Base-by-base conservation (phyloP, 2,113 vertebrate genomes). In the Atrichornis clamosus region DNA sequence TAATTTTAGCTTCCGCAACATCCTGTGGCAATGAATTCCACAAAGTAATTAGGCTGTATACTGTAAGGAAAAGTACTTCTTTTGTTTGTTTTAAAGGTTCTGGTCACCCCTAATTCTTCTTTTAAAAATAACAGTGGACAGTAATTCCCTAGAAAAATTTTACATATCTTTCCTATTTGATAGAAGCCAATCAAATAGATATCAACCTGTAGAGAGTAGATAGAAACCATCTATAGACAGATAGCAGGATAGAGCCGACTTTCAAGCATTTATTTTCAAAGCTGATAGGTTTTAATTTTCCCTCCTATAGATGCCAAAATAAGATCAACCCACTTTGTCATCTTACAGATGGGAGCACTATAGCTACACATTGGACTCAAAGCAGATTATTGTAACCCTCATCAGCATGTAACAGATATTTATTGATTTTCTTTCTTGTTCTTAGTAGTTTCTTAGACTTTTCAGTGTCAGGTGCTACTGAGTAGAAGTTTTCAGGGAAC, bases 1-100 rank as follows among this genome's bases (percentile, higher is more conserved):
- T 83, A 96, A 95, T 90, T 93, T 96, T 94, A 96, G 58, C 67
- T 88, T 93, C 63, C n/a, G 80, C 50, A 88, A 69, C 49, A 93
- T 94, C 82, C 75, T 94, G 82, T 77, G 49, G 44, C 67, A 64
- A 73, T 49, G 49, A 85, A 90, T 94, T 85, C 94, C 87, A 76
- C 70, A 83, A 93, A 88, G 58, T 42, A 85, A 91, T 92, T 85
- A 62, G n/a, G n/a, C n/a, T n/a, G n/a, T 5, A 12, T 26, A 46
- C n/a, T 79, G 32, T 46, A 92, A 92, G 79, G 46, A 85, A 96
- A 94, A 88, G 9, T 50, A n/a, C 11, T 60, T 72, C 5, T 93
- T 94, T 84, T 89, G 6, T 81, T 84, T 78, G 28, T 68, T 75
- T 89, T 35, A 65, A 80, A 76, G 1, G 23, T 87, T 8, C 53